Evolutionary conservation across 2,797 vertebrate genomes (phyloP), one percentile per base, ranked within the genome.

Genomic region (Parauchenoglanis ngamensis): DNA sequence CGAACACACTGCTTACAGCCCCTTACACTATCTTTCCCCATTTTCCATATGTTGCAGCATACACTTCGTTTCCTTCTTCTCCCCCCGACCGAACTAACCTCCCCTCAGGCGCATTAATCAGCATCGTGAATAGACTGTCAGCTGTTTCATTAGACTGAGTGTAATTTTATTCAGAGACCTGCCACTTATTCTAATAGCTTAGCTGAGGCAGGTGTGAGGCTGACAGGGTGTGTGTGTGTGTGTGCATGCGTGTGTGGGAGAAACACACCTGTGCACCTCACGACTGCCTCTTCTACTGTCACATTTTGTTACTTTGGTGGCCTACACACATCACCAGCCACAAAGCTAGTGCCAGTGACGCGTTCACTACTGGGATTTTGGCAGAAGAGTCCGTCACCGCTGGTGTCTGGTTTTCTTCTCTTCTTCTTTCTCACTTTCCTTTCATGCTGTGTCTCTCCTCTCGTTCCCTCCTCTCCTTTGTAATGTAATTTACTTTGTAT

Each of bases 111-210:
- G 35, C 78, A 76, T 77, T 82, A 90, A 92, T 94, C 92, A 92
- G 91, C 88, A 90, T 82, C 88, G 70, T 91, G 91, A 95, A 94
- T 94, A 95, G 93, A 93, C 93, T 93, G 93, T 95, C 95, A 96
- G 95, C 93, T 95, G 94, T 96, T 96, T 94, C 94, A 95, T 96
- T 96, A 95, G 94, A 90, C 94, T 90, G 84, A 90, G 92, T 94
- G 94, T 95, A 95, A 95, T 96, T 95, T 95, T 95, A 94, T 94
- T 94, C 94, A 87, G 90, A 94, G 92, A 94, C 92, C 94, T 93
- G 94, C 93, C 94, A 94, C 93, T 95, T 95, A 95, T 91, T 93
- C 92, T 95, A 96, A 95, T 95, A 94, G 94, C 92, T 94, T 95
- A 93, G 92, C 92, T 72, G 77, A 86, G 90, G 90, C 90, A 91